A percentile compares a stretch with the other conserved stretches of the same genome.
Conservation (phyloP, 2,113 vertebrate species). For the Gnathonemus echidnorhynchus region DNA sequence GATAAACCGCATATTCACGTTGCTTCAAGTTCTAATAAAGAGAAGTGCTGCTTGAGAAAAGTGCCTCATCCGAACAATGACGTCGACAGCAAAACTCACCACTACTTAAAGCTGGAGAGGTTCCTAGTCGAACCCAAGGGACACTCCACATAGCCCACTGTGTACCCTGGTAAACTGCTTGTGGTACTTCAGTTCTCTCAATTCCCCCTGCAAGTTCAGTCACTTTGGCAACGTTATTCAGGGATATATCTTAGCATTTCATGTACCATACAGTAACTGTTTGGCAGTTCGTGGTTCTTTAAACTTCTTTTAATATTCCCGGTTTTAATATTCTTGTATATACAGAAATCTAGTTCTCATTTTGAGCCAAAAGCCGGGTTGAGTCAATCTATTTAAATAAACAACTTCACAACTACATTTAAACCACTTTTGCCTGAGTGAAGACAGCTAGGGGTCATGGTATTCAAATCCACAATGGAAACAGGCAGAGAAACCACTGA, state of each 20-base stretch:
- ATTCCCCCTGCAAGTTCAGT: neutral
- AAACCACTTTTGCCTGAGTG: neutral
- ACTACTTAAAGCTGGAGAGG: neutral
- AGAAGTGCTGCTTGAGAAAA: conserved; percentile 36
- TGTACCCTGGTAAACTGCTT: neutral
- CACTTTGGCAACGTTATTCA: neutral
- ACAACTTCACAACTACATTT: neutral
- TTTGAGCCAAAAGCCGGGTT: neutral
- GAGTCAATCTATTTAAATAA: neutral
- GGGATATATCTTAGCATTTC: neutral
- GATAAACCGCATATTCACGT: conserved; percentile 34
- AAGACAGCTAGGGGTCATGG: neutral
- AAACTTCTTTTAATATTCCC: neutral
- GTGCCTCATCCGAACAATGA: neutral
- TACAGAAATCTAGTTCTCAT: neutral
- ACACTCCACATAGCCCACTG: neutral
- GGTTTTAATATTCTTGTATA: too few species aligned
- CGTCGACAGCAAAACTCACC: neutral
- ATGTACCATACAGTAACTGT: neutral
- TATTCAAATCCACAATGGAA: neutral
- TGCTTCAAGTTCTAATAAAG: conserved; percentile 57
- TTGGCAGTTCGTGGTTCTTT: neutral
- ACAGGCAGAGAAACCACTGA: neutral
- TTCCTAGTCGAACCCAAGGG: neutral
- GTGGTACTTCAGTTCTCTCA: neutral